Conservation (phyloP, 2,113 vertebrate genomes). For the Pycnonotus jocosus region DNA sequence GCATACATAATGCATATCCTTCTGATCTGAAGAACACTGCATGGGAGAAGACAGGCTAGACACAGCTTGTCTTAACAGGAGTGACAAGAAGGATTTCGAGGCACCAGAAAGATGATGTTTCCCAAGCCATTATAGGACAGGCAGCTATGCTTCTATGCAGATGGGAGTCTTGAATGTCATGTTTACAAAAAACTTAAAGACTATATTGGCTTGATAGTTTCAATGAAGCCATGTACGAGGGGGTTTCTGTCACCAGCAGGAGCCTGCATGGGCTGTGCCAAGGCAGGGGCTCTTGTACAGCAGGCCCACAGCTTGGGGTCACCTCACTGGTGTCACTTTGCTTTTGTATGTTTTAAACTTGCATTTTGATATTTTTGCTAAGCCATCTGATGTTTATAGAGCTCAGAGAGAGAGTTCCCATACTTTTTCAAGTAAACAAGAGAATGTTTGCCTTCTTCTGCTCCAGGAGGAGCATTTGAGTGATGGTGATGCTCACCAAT, state of each 20-base stretch:
- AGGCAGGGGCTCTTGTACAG: rapidly evolving
- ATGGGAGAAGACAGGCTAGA: neutral
- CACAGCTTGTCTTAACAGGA: neutral
- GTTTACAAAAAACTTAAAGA: neutral
- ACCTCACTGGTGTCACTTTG: too few relatives aligned
- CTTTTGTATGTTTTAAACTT: too few relatives aligned
- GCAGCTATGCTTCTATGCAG: neutral
- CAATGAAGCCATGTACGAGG: neutral
- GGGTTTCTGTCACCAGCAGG: neutral
- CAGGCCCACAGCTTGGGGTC: neutral
- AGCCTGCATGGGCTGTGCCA: neutral
- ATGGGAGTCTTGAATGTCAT: neutral
- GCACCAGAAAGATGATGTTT: neutral
- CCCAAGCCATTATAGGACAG: neutral
- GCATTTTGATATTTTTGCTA: too few relatives aligned
- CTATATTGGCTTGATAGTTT: neutral
- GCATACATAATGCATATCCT: neutral
- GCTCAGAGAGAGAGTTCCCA: too few relatives aligned
- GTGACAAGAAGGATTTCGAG: neutral
- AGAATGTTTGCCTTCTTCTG: too few relatives aligned
- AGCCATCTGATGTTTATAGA: too few relatives aligned
- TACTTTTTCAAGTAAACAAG: too few relatives aligned
- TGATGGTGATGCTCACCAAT: too few relatives aligned
- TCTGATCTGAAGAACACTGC: neutral
- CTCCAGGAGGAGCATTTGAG: too few relatives aligned